Evolutionary conservation across 1,140 invertebrate species (phyloP).

Genomic region (Drosophila pandora): DNA sequence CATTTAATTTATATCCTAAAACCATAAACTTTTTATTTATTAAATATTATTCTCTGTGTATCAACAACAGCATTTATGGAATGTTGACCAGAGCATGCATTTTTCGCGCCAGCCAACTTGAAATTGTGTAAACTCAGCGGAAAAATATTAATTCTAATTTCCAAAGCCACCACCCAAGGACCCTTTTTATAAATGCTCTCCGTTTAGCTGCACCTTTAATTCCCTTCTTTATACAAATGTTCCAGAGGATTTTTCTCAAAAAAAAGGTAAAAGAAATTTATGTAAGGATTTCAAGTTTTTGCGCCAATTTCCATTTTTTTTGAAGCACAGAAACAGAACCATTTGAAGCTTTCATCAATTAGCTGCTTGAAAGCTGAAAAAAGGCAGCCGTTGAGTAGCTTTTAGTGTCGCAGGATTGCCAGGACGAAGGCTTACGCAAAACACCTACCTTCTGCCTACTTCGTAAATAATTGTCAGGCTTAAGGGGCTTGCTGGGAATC

Average conservation of each 20-base stretch:
- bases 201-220: slow-evolving; percentile 68
- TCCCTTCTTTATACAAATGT: slow-evolving; percentile 32
- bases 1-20: no score
- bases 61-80: slow-evolving; percentile 23
- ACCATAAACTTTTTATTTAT: not conserved
- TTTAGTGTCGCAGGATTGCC: slow-evolving; percentile 61
- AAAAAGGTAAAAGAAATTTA: not conserved
- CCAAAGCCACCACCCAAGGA: slow-evolving; percentile 40
- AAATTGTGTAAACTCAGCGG: slow-evolving; percentile 74
- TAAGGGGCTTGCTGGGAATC: slow-evolving; percentile 11
- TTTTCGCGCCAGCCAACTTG: slow-evolving; percentile 76
- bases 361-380: slow-evolving; percentile 44
- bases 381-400: slow-evolving; percentile 63
- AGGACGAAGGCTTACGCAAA: slow-evolving; percentile 58
- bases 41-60: not conserved
- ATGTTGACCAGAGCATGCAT: slow-evolving; percentile 71
- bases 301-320: not conserved
- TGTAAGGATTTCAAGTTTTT: slow-evolving; percentile 17
- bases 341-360: slow-evolving; percentile 74
- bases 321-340: no score
- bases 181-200: slow-evolving; percentile 39
- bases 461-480: slow-evolving; percentile 57
- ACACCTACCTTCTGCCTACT: slow-evolving; percentile 45
- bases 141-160: slow-evolving; percentile 82
- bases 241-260: not conserved